Base-by-base conservation (phyloP, 2,113 vertebrate genomes). In the Perccottus glenii region DNA sequence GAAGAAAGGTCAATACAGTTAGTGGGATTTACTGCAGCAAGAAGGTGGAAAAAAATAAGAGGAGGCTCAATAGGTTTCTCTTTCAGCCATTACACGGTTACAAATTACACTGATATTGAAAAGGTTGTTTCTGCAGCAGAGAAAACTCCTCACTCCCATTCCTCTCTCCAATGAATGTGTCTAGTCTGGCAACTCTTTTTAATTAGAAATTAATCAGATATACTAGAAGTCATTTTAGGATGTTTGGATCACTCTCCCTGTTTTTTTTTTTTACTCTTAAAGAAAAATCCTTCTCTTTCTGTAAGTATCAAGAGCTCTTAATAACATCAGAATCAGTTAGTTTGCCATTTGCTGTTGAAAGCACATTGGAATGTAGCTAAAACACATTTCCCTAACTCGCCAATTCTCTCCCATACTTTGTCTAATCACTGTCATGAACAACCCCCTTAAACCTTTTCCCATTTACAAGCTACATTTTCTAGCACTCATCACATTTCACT, bases 1-100 rank as follows among this genome's bases (percentile, higher is more conserved):
- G 53, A 73, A 65, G 5, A 47, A 42, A 45, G 58, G 90, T 90
- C 87, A 52, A 87, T 89, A 80, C 45, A 64, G 60, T 78, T 75
- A 56, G 60, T 11, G 72, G 73, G 85, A 83, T 85, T 82, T 78
- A 84, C 58, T 62, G 19, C 67, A 47, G 56, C 0, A 1, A 46
- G 11, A 6, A 15, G 4, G 43, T 79, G 12, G 48, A 58, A 42
- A 66, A 46, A 55, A 11, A 65, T 74, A 60, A 46, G 40, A 72
- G 60, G 46, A 59, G 50, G 14, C 67, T 52, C 19, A 19, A 47
- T 58, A 19, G 35, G 27, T 35, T 33, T 58, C 60, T 48, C 64
- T 49, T 4, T 53, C 47, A 33, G 48, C 36, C 19, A 16, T 52
- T 62, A 60, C 15, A 50, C 36, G 19, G 33, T 44, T 59, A 15